Evolutionary conservation across 2,113 vertebrate genomes (phyloP).

Genomic region (Urocynchramus pylzowi): DNA sequence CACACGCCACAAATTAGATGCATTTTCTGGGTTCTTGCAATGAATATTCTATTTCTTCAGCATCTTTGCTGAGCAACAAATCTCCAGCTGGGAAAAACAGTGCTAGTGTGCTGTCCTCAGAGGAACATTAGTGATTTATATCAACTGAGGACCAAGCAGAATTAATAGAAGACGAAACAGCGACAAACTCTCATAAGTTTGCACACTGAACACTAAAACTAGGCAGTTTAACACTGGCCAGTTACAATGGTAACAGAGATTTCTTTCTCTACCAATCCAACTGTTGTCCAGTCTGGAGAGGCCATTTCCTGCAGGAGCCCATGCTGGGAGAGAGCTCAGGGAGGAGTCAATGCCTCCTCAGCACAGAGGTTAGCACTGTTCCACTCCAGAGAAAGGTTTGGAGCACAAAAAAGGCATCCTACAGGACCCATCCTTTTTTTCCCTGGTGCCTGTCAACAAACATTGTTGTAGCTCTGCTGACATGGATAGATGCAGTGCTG

Average conservation of each 20-base stretch:
- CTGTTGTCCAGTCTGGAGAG: neutral
- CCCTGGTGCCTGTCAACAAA: neutral
- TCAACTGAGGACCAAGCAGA: neutral
- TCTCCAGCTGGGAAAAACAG: neutral
- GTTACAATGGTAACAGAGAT: neutral
- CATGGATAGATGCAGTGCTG: neutral
- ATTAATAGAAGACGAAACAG: neutral
- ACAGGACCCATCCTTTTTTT: neutral
- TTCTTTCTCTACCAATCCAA: neutral
- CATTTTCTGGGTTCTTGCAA: neutral
- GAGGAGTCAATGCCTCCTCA: neutral
- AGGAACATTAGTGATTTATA: neutral
- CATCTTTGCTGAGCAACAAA: neutral
- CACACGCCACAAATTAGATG: neutral
- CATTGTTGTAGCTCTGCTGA: neutral
- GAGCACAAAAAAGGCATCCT: neutral
- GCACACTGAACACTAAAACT: neutral
- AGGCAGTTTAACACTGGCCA: neutral
- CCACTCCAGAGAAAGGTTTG: neutral
- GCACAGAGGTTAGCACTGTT: neutral
- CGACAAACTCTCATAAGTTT: neutral
- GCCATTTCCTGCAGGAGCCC: neutral
- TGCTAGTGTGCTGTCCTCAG: neutral
- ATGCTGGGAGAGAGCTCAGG: neutral
- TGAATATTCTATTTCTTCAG: slow-evolving; percentile 2